Evolutionary conservation across 2,113 vertebrate genomes (phyloP), one percentile per base, ranked within the genome.

Genomic region (Varanus salvator): DNA sequence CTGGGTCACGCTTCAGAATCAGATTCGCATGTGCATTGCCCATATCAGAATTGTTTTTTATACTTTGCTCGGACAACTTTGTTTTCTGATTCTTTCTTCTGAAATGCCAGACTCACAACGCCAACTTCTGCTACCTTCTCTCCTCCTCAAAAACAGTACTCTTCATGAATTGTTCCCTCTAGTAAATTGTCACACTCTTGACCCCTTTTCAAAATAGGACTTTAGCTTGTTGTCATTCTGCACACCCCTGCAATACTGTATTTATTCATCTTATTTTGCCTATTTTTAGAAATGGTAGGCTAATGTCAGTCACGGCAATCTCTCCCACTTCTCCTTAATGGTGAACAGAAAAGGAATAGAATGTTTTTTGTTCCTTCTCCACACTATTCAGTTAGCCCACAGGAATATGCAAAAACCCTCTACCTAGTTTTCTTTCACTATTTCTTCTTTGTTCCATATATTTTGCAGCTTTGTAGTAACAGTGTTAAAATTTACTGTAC

Each of bases 341-440:
- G 92, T 1, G 38, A 94, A 92, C 93, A 90, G 90, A 85, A 93
- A 96, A 95, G 94, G 94, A 94, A 92, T 93, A 91, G 92, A 91
- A 86, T 92, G 91, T 3, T 1, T 91, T 95, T 95, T 85, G 85
- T 94, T 91, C 84, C 38, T 44, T 90, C 92, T 92, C 92, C 94
- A 31, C 90, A 89, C 87, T 93, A 90, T 94, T 95, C 95, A 95
- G 93, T 96, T 95, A 95, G 95, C 97, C 95, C 96, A 94, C 94
- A 95, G 96, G 95, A 95, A 96, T 97, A 96, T 94, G 95, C 95
- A 97, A 95, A 94, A 92, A 95, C 96, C 93, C 93, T 95, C 96
- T 95, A 94, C 93, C 89, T 87, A 21, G 88, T 92, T 94, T 93
- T 93, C 94, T 94, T 95, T 93, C 92, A 89, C 94, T 96, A 90